Evolutionary conservation across 2,888 invertebrate species (phyloP).

Genomic region (Epistrophe grossulariae): DNA sequence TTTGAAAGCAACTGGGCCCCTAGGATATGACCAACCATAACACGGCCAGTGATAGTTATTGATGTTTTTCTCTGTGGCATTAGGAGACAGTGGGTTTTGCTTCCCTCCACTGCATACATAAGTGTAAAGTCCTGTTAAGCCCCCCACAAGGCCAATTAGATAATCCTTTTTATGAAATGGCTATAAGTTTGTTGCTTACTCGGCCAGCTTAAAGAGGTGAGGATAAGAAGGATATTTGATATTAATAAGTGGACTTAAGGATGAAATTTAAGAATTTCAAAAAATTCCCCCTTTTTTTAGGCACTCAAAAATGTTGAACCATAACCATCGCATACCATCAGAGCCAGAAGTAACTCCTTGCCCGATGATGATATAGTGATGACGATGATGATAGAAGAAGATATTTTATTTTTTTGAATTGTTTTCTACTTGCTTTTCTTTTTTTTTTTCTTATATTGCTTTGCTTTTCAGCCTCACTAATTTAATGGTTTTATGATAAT

Average conservation of each 20-base stretch:
- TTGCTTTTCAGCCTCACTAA: constrained; percentile 14
- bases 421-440: not conserved
- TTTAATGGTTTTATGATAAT: constrained; percentile 68
- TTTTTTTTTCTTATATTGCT: constrained; percentile 18
- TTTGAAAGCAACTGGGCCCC: constrained; percentile 43
- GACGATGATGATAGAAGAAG: not conserved
- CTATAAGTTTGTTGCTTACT: not conserved
- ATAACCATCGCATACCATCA: not conserved
- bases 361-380: not conserved
- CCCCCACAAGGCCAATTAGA: constrained; percentile 62
- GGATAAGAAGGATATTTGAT: constrained; percentile 62
- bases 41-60: constrained; percentile 60
- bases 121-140: constrained; percentile 40
- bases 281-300: constrained; percentile 33
- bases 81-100: constrained; percentile 15
- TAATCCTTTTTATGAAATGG: constrained; percentile 59
- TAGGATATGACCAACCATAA: constrained; percentile 49
- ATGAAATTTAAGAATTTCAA: constrained; percentile 30
- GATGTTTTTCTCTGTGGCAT: constrained; percentile 51
- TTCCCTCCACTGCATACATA: not conserved
- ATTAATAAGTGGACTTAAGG: constrained; percentile 62
- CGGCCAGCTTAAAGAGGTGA: not conserved
- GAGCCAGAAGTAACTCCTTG: constrained; percentile 24
- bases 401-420: constrained; percentile 14
- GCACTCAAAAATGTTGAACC: constrained; percentile 39